Percentiles rank a stretch among this genome's conserved stretches.
phyloP scores from a whole-genome alignment of 2,113 vertebrate genomes.

The Craseonycteris thonglongyai region DNA sequence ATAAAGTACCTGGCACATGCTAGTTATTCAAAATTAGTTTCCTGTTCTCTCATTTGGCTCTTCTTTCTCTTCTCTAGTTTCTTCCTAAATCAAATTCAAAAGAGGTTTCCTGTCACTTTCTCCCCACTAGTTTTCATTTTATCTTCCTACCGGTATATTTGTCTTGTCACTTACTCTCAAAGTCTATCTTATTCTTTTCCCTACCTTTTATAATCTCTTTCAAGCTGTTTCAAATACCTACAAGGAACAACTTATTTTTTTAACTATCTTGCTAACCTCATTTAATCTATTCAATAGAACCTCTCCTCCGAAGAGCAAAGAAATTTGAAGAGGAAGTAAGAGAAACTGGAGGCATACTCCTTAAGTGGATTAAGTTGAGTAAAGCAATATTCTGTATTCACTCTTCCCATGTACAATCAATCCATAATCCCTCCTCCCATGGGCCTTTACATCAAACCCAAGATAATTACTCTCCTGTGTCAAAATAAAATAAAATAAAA shows the following conservation, averaged over 20 bases:
- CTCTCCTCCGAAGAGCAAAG: not conserved
- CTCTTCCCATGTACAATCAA: not conserved
- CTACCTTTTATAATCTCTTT: not conserved
- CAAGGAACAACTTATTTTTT: not conserved
- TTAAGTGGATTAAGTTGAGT: not conserved
- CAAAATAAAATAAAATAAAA: conserved; percentile 26
- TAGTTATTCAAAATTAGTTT: not conserved
- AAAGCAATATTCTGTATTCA: conserved; percentile 4
- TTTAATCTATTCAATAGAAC: conserved; percentile 30
- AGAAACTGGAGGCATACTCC: not conserved
- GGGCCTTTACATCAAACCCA: not conserved
- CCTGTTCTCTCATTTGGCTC: not conserved
- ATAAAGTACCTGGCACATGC: not conserved
- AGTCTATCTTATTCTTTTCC: not conserved
- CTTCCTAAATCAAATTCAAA: not conserved
- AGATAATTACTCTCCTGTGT: not conserved
- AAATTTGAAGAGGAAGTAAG: conserved; percentile 28
- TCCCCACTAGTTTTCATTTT: not conserved
- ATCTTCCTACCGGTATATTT: not conserved
- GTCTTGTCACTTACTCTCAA: not conserved
- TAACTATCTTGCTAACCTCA: not conserved
- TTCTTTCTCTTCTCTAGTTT: not conserved
- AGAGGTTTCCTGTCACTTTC: not conserved
- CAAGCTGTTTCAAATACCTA: not conserved
- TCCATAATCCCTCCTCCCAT: not conserved